Conservation (phyloP, 37 sponge, comb jelly and placozoan genomes). For the Haliclona indistincta region DNA sequence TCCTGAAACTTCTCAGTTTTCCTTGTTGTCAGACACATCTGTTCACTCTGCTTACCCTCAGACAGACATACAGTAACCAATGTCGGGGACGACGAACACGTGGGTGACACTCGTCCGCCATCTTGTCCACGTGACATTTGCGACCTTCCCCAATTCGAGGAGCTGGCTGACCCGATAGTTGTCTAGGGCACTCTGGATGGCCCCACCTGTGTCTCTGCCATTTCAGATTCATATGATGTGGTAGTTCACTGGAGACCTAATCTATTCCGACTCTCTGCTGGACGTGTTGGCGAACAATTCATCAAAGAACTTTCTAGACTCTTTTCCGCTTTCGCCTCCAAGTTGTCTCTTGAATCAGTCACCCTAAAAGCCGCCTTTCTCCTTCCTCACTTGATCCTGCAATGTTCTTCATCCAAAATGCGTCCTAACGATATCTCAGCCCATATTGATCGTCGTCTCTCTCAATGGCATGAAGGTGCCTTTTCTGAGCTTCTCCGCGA, state of each 20-base stretch:
- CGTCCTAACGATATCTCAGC: not conserved
- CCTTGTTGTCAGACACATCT: no score
- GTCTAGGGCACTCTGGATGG: not conserved
- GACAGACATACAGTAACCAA: no score
- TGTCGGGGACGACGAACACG: no score
- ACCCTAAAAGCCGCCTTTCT: conserved; percentile 7
- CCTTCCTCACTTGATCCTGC: not conserved
- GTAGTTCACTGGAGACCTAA: conserved; percentile 1
- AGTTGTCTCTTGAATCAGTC: not conserved
- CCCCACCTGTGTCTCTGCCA: not conserved
- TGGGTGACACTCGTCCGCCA: no score
- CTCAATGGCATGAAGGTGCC: conserved; percentile 6
- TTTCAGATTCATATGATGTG: not conserved
- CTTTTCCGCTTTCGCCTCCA: not conserved
- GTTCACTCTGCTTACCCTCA: no score
- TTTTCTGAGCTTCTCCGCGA: not conserved
- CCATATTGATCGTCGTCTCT: not conserved
- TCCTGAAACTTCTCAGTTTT: no score
- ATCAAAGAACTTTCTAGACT: not conserved
- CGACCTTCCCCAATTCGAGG: no score
- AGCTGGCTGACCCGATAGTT: no score
- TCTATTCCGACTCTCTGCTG: not conserved
- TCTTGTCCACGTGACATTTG: no score
- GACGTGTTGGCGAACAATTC: not conserved
- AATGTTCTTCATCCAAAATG: not conserved